Evolutionary conservation across 2,113 vertebrate genomes (phyloP).

Genomic region (Cranoglanis bouderius): DNA sequence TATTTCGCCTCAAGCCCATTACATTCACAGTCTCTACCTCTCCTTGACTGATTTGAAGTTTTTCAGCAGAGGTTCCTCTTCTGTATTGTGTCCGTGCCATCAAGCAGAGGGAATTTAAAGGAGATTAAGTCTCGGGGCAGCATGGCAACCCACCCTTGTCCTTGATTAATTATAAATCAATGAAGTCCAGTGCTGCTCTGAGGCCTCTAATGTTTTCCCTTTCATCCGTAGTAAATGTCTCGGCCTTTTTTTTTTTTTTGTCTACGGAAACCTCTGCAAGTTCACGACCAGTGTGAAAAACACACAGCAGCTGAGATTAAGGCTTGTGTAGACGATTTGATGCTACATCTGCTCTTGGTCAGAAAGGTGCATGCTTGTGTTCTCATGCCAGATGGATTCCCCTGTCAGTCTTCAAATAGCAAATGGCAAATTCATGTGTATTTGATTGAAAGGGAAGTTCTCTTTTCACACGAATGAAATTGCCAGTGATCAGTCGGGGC

Average conservation of each 20-base stretch:
- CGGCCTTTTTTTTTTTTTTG: not conserved
- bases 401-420: not conserved
- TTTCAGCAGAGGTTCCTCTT: constrained; percentile 3
- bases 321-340: constrained; percentile 26
- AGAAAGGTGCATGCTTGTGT: constrained; percentile 19
- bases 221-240: constrained; percentile 59
- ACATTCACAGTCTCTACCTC: not conserved
- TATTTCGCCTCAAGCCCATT: constrained; percentile 32
- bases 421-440: not conserved
- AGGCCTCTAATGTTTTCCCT: constrained; percentile 55
- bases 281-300: not conserved
- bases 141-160: constrained; percentile 40
- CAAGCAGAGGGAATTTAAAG: constrained; percentile 39
- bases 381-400: constrained; percentile 9
- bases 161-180: constrained; percentile 63
- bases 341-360: constrained; percentile 33
- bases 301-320: constrained; percentile 15
- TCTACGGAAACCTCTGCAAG: not conserved
- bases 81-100: constrained; percentile 12
- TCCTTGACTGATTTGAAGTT: not conserved
- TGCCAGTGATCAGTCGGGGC: not conserved
- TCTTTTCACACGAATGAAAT: not conserved
- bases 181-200: constrained; percentile 50
- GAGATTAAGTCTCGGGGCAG: constrained; percentile 39
- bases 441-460: not conserved